Base-by-base conservation (phyloP, 2,888 invertebrate species). In the Cylindroiulus punctatus region DNA sequence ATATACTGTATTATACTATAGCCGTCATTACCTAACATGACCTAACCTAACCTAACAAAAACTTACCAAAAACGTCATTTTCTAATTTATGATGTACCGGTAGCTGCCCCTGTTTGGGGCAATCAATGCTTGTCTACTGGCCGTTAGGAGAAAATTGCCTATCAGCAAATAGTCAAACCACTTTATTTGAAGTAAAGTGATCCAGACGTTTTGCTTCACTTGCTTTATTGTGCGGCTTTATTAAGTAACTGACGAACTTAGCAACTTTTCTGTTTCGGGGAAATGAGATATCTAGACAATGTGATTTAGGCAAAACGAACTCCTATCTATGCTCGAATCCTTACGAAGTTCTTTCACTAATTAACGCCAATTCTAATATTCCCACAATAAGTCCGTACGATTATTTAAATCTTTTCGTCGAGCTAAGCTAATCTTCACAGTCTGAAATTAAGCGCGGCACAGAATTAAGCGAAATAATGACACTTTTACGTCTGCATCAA, bases 381-480 rank as follows among this genome's bases (percentile, higher is more conserved):
- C 22, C 57, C 57, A 22, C 22, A 22, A 65, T 65, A 65, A 52
- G 26, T 65, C 57, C 8, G 22, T 65, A 10, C 22, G 57, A 65
- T 26, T 22, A 65, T 65, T 22, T 65, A 65, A 65, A 65, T 65
- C 57, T 65, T 65, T 65, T 65, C 22, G 57, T 22, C 57, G 57
- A 22, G 57, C 57, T 65, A 65, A 22, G 57, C 57, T 65, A 65
- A 65, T 65, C 57, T 65, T 65, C 22, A 22, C 5, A 19, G 8
- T 65, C 22, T 65, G 57, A 65, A 65, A 65, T 65, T 65, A 65
- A 22, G 26, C 22, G 22, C 57, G 57, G 57, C 57, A 65, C 22
- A 65, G 57, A 65, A n/a, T n/a, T n/a, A n/a, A 22, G 22, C 19
- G 57, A 65, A 65, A 65, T 65, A 65, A 65, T 65, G 57, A 65